A percentile compares a stretch with the other conserved stretches of the same genome.
Evolutionary conservation across 2,888 invertebrate genomes (phyloP).

Genomic region (Hydrotaea cyrtoneurina): DNA sequence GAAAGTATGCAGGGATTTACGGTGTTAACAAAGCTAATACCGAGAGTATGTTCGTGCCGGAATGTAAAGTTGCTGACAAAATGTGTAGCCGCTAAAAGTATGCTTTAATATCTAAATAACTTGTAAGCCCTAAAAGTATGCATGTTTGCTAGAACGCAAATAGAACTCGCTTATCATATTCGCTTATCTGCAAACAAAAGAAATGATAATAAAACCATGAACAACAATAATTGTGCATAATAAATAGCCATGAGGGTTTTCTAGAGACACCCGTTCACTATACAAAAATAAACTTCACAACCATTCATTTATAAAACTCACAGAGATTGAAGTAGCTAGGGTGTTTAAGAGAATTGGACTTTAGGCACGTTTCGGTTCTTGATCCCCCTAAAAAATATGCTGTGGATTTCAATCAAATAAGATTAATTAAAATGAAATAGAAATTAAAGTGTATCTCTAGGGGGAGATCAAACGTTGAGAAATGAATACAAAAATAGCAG

Average conservation of each 20-base stretch:
- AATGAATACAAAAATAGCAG: no score
- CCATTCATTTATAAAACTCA: neutral
- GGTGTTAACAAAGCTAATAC: slow-evolving; percentile 23
- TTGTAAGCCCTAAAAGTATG: slow-evolving; percentile 35
- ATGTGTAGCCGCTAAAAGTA: slow-evolving; percentile 2
- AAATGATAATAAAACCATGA: neutral
- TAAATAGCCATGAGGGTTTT: neutral
- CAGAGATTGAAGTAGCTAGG: neutral
- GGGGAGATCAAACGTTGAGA: neutral
- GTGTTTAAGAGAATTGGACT: neutral
- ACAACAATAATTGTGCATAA: neutral
- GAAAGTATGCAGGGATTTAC: slow-evolving; percentile 41
- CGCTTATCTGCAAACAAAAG: neutral
- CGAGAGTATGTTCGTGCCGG: slow-evolving; percentile 1
- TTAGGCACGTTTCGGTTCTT: neutral
- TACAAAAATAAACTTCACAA: neutral
- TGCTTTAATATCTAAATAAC: neutral
- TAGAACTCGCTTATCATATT: neutral
- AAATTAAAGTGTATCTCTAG: no score
- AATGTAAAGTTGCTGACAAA: slow-evolving; percentile 13
- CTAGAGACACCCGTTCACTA: neutral
- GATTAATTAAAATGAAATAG: neutral
- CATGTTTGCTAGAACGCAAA: neutral
- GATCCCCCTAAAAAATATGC: neutral
- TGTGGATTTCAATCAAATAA: neutral